These are phyloP conservation scores for Teleogryllus oceanicus DNA, from an alignment of 2,888 invertebrate genomes.

Conservation along the genomic window DNA sequence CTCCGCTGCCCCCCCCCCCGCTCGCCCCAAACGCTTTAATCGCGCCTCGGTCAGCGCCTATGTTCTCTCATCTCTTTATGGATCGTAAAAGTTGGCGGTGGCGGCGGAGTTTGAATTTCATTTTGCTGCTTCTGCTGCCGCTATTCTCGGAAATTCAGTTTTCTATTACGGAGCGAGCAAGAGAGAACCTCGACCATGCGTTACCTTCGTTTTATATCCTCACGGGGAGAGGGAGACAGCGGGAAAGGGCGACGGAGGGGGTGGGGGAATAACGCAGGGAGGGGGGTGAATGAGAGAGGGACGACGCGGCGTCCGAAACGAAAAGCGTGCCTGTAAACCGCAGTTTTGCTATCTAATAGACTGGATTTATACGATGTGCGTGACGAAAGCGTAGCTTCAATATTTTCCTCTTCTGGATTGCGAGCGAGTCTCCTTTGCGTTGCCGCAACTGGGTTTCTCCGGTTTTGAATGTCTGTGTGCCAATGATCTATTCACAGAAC, in stretches of 20 bases:
- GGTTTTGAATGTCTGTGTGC: no score
- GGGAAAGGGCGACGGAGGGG: not conserved
- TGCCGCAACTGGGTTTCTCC: no score
- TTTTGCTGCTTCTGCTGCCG: conserved; percentile 21
- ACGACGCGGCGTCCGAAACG: not conserved
- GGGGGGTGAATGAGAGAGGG: not conserved
- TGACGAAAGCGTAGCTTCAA: not conserved
- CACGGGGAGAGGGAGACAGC: not conserved
- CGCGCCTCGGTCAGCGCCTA: conserved; percentile 26
- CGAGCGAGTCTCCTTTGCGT: no score
- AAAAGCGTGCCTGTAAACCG: not conserved
- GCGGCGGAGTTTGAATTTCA: conserved; percentile 27
- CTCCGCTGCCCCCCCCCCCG: no score
- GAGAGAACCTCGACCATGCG: not conserved
- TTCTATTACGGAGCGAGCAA: conserved; percentile 23
- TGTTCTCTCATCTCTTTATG: conserved; percentile 28
- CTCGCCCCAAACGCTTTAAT: conserved; percentile 5
- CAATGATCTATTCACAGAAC: no score
- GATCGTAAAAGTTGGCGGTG: conserved; percentile 29
- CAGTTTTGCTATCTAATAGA: not conserved
- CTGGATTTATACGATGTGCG: not conserved
- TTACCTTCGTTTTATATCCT: conserved; percentile 18
- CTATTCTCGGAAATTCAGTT: conserved; percentile 19
- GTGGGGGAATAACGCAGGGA: not conserved
- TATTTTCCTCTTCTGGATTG: no score